Percentiles rank a stretch among this genome's conserved stretches.
Evolutionary conservation across 2,888 invertebrate genomes (phyloP).

Genomic region (Isoperla grammatica): DNA sequence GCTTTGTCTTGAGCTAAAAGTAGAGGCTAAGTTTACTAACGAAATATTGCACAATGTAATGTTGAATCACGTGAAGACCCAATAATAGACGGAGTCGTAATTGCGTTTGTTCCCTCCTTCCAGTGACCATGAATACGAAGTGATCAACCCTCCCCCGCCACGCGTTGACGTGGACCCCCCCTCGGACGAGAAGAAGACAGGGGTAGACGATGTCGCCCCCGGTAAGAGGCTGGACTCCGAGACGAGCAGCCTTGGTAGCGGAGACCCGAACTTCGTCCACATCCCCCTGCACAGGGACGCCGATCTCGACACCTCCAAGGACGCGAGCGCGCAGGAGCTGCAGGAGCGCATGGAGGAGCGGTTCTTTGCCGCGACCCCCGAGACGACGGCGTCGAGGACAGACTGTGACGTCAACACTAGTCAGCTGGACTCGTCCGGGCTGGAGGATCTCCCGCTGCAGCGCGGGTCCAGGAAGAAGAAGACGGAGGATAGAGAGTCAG

Average conservation of each 20-base stretch:
- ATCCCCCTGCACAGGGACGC: conserved; percentile 40
- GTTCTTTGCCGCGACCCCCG: conserved; percentile 41
- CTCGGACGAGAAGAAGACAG: conserved; percentile 36
- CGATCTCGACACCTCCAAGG: conserved; percentile 42
- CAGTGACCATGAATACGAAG: conserved; percentile 93
- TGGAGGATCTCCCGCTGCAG: conserved; percentile 58
- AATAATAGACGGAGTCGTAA: too few species aligned
- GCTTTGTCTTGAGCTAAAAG: too few species aligned
- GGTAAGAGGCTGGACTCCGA: conserved; percentile 21
- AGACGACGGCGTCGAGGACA: conserved; percentile 54
- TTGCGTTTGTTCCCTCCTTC: conserved; percentile 44
- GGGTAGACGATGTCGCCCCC: conserved; percentile 24
- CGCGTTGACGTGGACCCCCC: conserved; percentile 2
- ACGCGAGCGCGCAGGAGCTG: conserved; percentile 48
- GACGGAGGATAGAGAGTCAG: conserved; percentile 43
- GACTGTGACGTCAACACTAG: conserved; percentile 61
- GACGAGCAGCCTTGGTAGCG: conserved; percentile 28
- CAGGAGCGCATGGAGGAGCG: conserved; percentile 46
- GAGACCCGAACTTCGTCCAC: conserved; percentile 33
- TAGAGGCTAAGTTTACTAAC: too few species aligned
- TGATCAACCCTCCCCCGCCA: conserved; percentile 47
- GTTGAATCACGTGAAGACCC: too few species aligned
- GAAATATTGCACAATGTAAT: too few species aligned
- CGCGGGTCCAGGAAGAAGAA: conserved; percentile 44
- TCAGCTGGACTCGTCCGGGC: conserved; percentile 45